Evolutionary conservation across 2,797 vertebrate genomes (phyloP).

Genomic region (Typhlichthys eigenmanni): DNA sequence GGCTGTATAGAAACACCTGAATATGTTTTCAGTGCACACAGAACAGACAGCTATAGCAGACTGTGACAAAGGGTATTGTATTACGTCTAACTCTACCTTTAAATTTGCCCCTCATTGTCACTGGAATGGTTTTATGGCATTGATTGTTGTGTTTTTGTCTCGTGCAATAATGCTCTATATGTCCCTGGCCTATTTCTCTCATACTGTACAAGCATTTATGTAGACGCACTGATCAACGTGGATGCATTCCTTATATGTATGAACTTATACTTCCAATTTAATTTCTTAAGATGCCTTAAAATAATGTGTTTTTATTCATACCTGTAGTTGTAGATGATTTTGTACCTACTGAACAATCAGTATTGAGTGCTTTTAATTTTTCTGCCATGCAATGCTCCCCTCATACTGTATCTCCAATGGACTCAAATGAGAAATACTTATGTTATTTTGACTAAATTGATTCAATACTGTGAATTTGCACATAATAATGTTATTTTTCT

Average conservation of each 20-base stretch:
- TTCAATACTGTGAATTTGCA: slow-evolving; percentile 40
- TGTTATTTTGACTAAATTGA: slow-evolving; percentile 19
- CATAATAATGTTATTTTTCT: slow-evolving; percentile 33
- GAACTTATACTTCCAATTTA: slow-evolving; percentile 28
- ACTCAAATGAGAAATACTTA: slow-evolving; percentile 23
- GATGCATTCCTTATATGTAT: slow-evolving; percentile 55
- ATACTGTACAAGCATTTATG: slow-evolving; percentile 4
- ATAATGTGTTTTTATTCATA: slow-evolving; percentile 44
- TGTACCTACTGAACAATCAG: slow-evolving; percentile 50
- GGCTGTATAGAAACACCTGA: too few relatives aligned
- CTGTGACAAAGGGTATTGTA: too few relatives aligned
- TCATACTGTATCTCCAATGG: background rate
- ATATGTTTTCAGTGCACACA: too few relatives aligned
- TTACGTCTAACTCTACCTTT: too few relatives aligned
- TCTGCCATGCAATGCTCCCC: slow-evolving; percentile 21
- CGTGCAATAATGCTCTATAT: slow-evolving; percentile 20
- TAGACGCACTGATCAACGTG: slow-evolving; percentile 38
- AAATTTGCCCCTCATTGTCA: too few relatives aligned
- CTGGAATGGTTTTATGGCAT: too few relatives aligned
- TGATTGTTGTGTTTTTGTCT: too few relatives aligned
- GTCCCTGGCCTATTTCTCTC: slow-evolving; percentile 4
- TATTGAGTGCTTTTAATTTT: slow-evolving; percentile 17
- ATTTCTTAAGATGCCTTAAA: slow-evolving; percentile 25
- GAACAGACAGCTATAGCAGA: too few relatives aligned
- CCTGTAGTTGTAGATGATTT: slow-evolving; percentile 27